Percentiles rank a stretch among this genome's conserved stretches.
phyloP scores from a whole-genome alignment of 2,888 invertebrate species.

The Pheosia tremula region DNA sequence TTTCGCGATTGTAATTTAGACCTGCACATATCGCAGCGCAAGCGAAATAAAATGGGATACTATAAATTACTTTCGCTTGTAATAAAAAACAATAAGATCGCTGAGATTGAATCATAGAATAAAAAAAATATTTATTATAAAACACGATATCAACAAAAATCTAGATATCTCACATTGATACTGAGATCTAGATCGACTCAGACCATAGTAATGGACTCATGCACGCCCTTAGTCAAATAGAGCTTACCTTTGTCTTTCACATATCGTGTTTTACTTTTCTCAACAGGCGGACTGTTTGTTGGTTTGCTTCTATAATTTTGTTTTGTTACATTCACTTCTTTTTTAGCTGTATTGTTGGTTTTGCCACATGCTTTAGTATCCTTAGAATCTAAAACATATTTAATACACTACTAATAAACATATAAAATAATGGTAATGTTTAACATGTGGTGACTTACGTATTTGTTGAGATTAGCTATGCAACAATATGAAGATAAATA shows the following conservation, averaged over 20 bases:
- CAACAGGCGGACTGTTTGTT: slow-evolving; percentile 29
- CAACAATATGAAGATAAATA: slow-evolving; percentile 7
- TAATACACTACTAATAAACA: slow-evolving; percentile 1
- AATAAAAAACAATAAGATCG: too few relatives aligned
- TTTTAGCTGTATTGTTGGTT: slow-evolving; percentile 47
- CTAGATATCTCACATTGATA: too few relatives aligned
- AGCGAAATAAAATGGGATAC: too few relatives aligned
- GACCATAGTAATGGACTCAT: background rate
- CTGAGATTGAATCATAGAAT: too few relatives aligned
- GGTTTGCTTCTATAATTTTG: slow-evolving; percentile 42
- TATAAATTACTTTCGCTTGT: too few relatives aligned
- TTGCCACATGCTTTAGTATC: slow-evolving; percentile 55
- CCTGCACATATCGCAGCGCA: too few relatives aligned
- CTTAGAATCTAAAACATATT: slow-evolving; percentile 52
- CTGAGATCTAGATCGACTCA: too few relatives aligned
- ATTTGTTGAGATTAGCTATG: slow-evolving; percentile 2
- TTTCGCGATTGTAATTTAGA: too few relatives aligned
- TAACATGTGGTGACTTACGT: slow-evolving; percentile 2
- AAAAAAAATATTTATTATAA: too few relatives aligned
- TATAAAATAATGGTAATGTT: background rate
- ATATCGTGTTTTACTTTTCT: slow-evolving; percentile 43
- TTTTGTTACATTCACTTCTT: slow-evolving; percentile 42
- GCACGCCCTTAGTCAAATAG: background rate
- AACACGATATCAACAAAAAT: too few relatives aligned
- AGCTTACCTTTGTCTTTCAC: slow-evolving; percentile 49